Conservation (phyloP, 2,113 vertebrate genomes). For the Pseudorectes ferrugineus region DNA sequence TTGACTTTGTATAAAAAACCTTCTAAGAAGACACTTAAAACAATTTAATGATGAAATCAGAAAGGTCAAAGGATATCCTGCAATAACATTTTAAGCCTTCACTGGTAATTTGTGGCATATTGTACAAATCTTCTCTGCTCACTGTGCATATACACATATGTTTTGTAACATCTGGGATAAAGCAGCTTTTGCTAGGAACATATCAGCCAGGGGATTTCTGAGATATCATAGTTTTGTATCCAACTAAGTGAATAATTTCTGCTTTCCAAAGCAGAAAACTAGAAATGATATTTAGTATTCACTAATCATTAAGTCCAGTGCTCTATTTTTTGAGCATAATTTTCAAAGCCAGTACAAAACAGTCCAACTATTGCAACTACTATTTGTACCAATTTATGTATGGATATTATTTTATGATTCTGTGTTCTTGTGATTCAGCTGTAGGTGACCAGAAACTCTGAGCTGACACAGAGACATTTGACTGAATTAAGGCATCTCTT, state of each 20-base stretch:
- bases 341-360: not conserved
- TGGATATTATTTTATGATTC: not conserved
- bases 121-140: constrained; percentile 39
- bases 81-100: not conserved
- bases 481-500: not conserved
- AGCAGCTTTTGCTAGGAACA: constrained; percentile 38
- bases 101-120: constrained; percentile 56
- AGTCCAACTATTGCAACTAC: not conserved
- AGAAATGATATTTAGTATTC: not conserved
- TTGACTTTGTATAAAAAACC: not conserved
- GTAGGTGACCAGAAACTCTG: not conserved
- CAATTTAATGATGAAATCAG: not conserved
- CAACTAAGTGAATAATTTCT: not conserved
- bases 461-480: not conserved
- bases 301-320: not conserved
- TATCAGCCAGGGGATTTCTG: not conserved
- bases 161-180: constrained; percentile 56
- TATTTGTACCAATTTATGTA: not conserved
- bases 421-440: not conserved
- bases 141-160: constrained; percentile 4
- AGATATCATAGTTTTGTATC: not conserved
- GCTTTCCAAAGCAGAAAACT: not conserved
- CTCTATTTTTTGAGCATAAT: not conserved
- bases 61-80: not conserved
- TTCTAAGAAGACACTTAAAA: not conserved